Conservation (phyloP, 2,888 invertebrate genomes). For the Ceraclea dissimilis region DNA sequence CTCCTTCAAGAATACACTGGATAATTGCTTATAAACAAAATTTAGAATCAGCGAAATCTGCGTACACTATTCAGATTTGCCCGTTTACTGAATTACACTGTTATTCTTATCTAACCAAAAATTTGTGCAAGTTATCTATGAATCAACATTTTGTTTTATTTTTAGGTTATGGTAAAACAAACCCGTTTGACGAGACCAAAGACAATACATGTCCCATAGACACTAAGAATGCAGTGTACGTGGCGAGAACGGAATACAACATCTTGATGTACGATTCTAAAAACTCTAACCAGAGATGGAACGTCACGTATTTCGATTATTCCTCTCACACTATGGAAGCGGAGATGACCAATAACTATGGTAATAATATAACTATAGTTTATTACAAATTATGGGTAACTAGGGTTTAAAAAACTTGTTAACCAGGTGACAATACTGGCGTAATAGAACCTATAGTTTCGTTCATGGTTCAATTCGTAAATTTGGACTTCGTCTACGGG, state of each 20-base stretch:
- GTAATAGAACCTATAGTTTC: neutral
- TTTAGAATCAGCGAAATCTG: too few species aligned
- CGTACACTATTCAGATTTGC: too few species aligned
- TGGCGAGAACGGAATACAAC: slow-evolving; percentile 86
- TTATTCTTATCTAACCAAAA: too few species aligned
- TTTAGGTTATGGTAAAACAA: slow-evolving; percentile 42
- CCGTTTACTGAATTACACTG: too few species aligned
- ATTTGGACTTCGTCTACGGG: too few species aligned
- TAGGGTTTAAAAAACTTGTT: too few species aligned
- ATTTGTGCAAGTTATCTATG: too few species aligned
- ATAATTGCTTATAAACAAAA: too few species aligned
- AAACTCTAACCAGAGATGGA: slow-evolving; percentile 70
- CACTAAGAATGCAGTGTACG: slow-evolving; percentile 62
- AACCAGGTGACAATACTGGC: too few species aligned
- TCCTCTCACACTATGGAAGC: slow-evolving; percentile 74
- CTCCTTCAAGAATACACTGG: too few species aligned
- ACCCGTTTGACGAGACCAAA: slow-evolving; percentile 39
- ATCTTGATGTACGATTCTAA: slow-evolving; percentile 88
- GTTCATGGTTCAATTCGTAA: neutral
- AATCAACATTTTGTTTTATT: too few species aligned
- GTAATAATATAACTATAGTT: slow-evolving; percentile 37
- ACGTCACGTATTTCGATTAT: slow-evolving; percentile 95
- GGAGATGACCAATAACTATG: slow-evolving; percentile 72
- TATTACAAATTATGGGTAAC: neutral
- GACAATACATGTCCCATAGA: slow-evolving; percentile 65